These are phyloP conservation scores for Hyles vespertilio DNA, from an alignment of 1,140 invertebrate genomes.

Conservation along the genomic window DNA sequence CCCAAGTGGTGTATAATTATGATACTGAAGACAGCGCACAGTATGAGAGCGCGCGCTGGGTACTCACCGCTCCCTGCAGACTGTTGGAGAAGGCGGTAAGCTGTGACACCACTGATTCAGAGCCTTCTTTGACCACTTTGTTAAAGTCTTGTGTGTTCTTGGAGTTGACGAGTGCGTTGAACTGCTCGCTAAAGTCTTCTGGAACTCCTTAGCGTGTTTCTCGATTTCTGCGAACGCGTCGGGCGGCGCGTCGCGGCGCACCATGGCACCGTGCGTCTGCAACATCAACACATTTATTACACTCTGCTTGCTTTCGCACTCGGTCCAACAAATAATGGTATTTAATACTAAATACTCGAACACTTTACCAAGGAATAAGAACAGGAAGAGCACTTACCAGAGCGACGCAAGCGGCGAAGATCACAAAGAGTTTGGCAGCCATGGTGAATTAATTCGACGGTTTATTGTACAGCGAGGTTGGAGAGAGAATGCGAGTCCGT, in stretches of 20 bases:
- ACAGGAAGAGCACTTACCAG: slow-evolving; percentile 38
- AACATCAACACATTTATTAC: background rate
- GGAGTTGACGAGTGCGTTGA: slow-evolving; percentile 46
- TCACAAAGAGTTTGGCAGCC: slow-evolving; percentile 41
- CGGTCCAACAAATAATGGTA: too few species aligned
- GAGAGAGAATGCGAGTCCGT: slow-evolving; percentile 4
- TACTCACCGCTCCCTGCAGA: slow-evolving; percentile 51
- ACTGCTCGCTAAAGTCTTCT: slow-evolving; percentile 53
- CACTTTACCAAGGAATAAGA: too few species aligned
- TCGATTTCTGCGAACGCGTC: slow-evolving; percentile 39
- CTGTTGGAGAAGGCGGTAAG: slow-evolving; percentile 43
- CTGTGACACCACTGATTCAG: slow-evolving; percentile 52
- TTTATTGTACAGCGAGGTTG: slow-evolving; percentile 2
- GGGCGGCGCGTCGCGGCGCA: slow-evolving; percentile 48
- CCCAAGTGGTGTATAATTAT: background rate
- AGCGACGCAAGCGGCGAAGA: slow-evolving; percentile 54
- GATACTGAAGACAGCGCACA: background rate
- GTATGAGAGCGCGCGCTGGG: background rate
- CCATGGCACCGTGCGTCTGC: slow-evolving; percentile 30
- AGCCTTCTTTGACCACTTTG: slow-evolving; percentile 55
- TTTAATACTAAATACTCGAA: too few species aligned
- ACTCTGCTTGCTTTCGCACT: background rate
- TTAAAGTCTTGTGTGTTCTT: slow-evolving; percentile 57
- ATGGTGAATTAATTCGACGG: slow-evolving; percentile 19
- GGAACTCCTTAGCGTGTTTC: slow-evolving; percentile 54